phyloP scores from a whole-genome alignment of 2,797 vertebrate genomes.

The Siniperca undulata region DNA sequence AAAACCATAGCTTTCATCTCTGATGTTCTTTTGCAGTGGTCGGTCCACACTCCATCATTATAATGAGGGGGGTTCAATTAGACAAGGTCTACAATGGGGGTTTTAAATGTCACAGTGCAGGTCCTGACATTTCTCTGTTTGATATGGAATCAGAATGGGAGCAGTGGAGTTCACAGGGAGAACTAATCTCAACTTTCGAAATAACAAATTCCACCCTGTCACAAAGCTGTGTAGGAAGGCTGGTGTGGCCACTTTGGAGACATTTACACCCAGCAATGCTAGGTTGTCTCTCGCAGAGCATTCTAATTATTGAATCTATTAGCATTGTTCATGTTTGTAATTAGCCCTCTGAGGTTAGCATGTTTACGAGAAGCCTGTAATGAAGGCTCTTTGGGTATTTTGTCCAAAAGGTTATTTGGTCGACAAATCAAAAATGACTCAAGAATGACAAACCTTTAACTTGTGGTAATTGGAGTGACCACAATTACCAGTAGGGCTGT shows the following conservation, averaged over 20 bases:
- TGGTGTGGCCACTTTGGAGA: slow-evolving; percentile 40
- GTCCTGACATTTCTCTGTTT: slow-evolving; percentile 87
- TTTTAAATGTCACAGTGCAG: slow-evolving; percentile 86
- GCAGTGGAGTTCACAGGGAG: slow-evolving; percentile 76
- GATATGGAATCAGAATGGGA: slow-evolving; percentile 84
- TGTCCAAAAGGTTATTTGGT: slow-evolving; percentile 66
- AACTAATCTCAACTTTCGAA: slow-evolving; percentile 80
- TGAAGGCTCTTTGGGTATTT: slow-evolving; percentile 45
- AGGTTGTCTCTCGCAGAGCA: slow-evolving; percentile 11
- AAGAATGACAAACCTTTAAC: slow-evolving; percentile 37
- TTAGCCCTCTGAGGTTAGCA: slow-evolving; percentile 67
- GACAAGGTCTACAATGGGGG: slow-evolving; percentile 83
- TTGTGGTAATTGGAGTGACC: slow-evolving; percentile 46
- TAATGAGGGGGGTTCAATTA: slow-evolving; percentile 86
- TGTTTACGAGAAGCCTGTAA: slow-evolving; percentile 45
- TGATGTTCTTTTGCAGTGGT: slow-evolving; percentile 68
- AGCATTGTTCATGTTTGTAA: slow-evolving; percentile 70
- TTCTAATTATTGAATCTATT: slow-evolving; percentile 72
- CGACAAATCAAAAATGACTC: slow-evolving; percentile 47
- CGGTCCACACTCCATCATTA: slow-evolving; percentile 79
- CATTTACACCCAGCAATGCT: slow-evolving; percentile 51
- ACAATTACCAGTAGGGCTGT: neutral
- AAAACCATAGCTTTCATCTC: slow-evolving; percentile 70
- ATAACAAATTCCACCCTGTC: slow-evolving; percentile 75
- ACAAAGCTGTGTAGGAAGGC: slow-evolving; percentile 51